Conservation (phyloP, 2,888 invertebrate genomes). For the Drosophila hamatofila region DNA sequence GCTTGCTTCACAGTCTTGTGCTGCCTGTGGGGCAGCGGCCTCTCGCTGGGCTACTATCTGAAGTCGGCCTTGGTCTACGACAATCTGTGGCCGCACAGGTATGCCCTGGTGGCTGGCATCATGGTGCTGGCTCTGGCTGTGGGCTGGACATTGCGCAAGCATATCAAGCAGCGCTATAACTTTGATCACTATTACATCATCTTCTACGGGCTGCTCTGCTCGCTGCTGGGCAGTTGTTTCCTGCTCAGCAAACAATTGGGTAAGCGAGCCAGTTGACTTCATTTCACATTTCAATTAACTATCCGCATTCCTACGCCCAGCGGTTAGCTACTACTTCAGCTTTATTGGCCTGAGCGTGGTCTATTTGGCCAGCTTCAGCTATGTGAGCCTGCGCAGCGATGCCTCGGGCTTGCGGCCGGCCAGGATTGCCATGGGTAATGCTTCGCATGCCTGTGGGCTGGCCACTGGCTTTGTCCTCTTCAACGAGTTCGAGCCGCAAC, state of each 20-base stretch:
- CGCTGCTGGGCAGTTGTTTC: constrained; percentile 75
- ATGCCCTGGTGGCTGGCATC: constrained; percentile 57
- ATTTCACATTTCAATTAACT: not conserved
- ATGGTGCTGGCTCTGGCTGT: constrained; percentile 56
- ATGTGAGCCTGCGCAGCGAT: constrained; percentile 75
- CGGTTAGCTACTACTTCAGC: constrained; percentile 77
- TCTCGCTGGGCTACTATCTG: constrained; percentile 75
- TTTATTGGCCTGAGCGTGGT: constrained; percentile 71
- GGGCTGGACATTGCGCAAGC: constrained; percentile 76
- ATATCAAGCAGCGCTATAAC: constrained; percentile 65
- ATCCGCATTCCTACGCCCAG: constrained; percentile 33
- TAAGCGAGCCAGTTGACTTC: constrained; percentile 42
- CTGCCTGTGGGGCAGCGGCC: constrained; percentile 76
- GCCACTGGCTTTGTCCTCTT: constrained; percentile 71
- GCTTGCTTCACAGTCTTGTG: constrained; percentile 48
- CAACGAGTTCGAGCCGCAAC: constrained; percentile 73
- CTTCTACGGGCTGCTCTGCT: constrained; percentile 79
- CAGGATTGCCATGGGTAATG: constrained; percentile 73
- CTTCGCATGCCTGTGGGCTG: constrained; percentile 66
- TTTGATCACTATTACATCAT: constrained; percentile 81
- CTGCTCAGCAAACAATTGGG: constrained; percentile 76
- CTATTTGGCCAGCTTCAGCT: constrained; percentile 75
- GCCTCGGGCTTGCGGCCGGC: constrained; percentile 71
- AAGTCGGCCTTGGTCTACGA: constrained; percentile 78
- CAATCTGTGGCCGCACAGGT: constrained; percentile 80